These are phyloP conservation scores for Sibirionetta formosa DNA, from an alignment of 2,797 vertebrate species.

Conservation along the genomic window DNA sequence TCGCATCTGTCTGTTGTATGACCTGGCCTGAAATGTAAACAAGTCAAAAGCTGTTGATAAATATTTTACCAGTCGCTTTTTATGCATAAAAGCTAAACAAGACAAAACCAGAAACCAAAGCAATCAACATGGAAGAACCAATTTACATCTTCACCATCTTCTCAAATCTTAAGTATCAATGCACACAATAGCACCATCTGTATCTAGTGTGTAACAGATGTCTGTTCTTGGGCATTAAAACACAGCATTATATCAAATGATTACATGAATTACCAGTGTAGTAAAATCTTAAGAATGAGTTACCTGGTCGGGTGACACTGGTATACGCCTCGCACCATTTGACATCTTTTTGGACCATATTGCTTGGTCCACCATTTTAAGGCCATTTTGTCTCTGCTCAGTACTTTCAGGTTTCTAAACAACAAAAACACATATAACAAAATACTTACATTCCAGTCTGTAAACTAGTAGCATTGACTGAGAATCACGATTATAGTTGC, in stretches of 20 bases:
- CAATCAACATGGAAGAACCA: not conserved
- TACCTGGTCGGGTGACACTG: slow-evolving; percentile 96
- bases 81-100: not conserved
- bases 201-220: not conserved
- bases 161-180: not conserved
- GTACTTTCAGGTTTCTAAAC: slow-evolving; percentile 94
- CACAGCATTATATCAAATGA: not conserved
- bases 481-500: not conserved
- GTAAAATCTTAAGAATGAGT: not conserved
- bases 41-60: not conserved
- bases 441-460: not conserved
- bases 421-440: not conserved
- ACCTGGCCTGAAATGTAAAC: slow-evolving; percentile 87
- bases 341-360: slow-evolving; percentile 99
- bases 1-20: slow-evolving; percentile 95
- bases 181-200: not conserved
- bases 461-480: not conserved
- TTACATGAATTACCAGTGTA: not conserved
- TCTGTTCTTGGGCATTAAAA: not conserved
- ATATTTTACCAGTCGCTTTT: not conserved
- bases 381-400: slow-evolving; percentile 96
- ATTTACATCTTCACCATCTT: not conserved
- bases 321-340: slow-evolving; percentile 93
- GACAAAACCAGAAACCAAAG: not conserved
- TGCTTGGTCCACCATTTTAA: slow-evolving; percentile 99